Evolutionary conservation across 2,113 vertebrate genomes (phyloP).

Genomic region (Phoenicopterus ruber): DNA sequence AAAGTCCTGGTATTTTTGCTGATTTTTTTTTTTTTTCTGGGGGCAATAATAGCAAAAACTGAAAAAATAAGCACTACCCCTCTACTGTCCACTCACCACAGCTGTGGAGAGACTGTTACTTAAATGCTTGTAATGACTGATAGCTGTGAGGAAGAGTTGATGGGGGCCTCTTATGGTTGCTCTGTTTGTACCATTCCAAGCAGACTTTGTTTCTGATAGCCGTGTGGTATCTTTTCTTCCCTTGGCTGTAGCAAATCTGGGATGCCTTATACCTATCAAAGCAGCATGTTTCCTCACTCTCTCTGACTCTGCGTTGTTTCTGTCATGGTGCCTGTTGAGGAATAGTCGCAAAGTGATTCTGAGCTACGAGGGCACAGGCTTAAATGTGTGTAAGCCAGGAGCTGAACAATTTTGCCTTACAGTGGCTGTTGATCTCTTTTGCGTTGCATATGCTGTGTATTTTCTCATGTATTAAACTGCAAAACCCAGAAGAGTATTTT

Average conservation of each 20-base stretch:
- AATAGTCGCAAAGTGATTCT: not conserved
- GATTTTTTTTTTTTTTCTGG: not conserved
- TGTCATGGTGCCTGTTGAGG: not conserved
- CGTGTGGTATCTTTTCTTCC: not conserved
- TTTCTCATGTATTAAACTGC: not conserved
- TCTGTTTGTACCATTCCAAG: not conserved
- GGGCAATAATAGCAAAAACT: not conserved
- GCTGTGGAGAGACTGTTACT: not conserved
- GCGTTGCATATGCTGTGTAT: not conserved
- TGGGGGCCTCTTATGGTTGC: not conserved
- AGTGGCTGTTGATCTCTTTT: not conserved
- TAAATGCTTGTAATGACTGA: not conserved
- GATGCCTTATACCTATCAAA: not conserved
- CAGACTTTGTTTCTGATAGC: not conserved
- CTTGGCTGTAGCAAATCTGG: not conserved
- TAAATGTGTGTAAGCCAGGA: not conserved
- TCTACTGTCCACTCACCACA: not conserved
- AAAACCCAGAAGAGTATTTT: not conserved
- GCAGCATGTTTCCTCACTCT: not conserved
- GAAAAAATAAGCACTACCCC: not conserved
- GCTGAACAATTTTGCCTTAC: not conserved
- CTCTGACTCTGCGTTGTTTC: not conserved
- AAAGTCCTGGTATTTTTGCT: not conserved
- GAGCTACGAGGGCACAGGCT: not conserved
- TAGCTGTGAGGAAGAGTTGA: fast-evolving